A percentile compares a stretch with the other conserved stretches of the same genome.
These are phyloP conservation scores for Lasioglossum zephyrum DNA, from an alignment of 2,888 invertebrate genomes.

Conservation along the genomic window DNA sequence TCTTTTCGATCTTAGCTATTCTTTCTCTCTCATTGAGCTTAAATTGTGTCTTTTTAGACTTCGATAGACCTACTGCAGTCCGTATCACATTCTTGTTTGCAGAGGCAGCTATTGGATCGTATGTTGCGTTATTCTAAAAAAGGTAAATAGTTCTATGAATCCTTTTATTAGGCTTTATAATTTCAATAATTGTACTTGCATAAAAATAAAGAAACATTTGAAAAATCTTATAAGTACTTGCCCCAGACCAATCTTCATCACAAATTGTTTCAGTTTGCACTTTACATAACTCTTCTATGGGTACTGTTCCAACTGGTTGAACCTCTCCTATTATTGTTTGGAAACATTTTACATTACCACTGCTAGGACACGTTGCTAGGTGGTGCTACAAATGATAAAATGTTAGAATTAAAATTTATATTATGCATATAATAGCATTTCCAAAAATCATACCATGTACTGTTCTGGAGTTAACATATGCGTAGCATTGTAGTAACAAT, in stretches of 20 bases:
- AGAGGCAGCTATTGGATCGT: constrained; percentile 28
- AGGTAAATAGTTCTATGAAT: background rate
- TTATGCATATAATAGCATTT: background rate
- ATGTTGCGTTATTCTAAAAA: constrained; percentile 15
- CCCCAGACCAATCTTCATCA: constrained; percentile 58
- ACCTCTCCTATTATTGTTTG: background rate
- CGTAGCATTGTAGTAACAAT: constrained; percentile 27
- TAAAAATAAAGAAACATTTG: background rate
- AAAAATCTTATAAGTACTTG: constrained; percentile 10
- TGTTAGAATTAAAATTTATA: background rate
- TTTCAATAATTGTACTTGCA: background rate
- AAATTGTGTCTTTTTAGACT: constrained; percentile 34
- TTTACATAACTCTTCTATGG: background rate
- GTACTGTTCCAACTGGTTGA: background rate
- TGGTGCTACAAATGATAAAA: constrained; percentile 46
- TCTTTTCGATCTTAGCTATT: constrained; percentile 13
- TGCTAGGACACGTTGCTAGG: constrained; percentile 21
- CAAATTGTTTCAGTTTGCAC: rapidly evolving
- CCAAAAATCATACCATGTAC: constrained; percentile 28
- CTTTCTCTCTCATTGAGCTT: constrained; percentile 38
- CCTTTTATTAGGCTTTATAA: background rate
- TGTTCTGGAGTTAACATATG: constrained; percentile 26
- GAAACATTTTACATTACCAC: constrained; percentile 15
- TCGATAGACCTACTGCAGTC: constrained; percentile 33
- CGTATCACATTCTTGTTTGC: constrained; percentile 34